Base-by-base conservation (phyloP, 1,140 invertebrate genomes). In the Drosophila busckii region DNA sequence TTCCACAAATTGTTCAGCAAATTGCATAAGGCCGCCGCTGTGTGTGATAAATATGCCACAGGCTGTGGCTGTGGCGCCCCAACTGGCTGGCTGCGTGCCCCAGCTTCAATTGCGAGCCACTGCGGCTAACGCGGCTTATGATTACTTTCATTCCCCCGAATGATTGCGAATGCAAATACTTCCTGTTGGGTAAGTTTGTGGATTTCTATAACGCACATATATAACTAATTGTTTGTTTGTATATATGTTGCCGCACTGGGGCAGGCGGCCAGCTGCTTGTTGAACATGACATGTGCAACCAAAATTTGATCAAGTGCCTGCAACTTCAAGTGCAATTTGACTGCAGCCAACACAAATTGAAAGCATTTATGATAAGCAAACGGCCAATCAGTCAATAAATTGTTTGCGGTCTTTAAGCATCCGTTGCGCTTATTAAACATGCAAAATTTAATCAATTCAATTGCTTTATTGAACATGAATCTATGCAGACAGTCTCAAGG, bases 61-160 rank as follows among this genome's bases (percentile, higher is more conserved):
- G 28, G 29, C n/a, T n/a, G n/a, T n/a, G n/a, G n/a, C n/a, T n/a
- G n/a, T n/a, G n/a, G n/a, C n/a, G n/a, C n/a, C n/a, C n/a, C n/a
- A n/a, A n/a, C n/a, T n/a, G n/a, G n/a, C n/a, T n/a, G n/a, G n/a
- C n/a, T n/a, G n/a, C n/a, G n/a, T n/a, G n/a, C n/a, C n/a, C n/a
- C n/a, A n/a, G n/a, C n/a, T n/a, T n/a, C n/a, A n/a, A n/a, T n/a
- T n/a, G n/a, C n/a, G n/a, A n/a, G n/a, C n/a, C 32, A 23, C 28
- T 28, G 22, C 17, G 19, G 12, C 40, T 34, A 35, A 31, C 10
- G 10, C 37, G n/a, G 38, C 45, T 42, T 54, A 80, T 73, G 60
- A 82, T 75, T 66, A 69, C 75, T 80, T 80, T 80, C 75, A 71
- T 71, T 80, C 83, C 83, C 23, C 35, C 70, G 54, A 61, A 60